Evolutionary conservation across 2,797 vertebrate genomes (phyloP), one percentile per base, ranked within the genome.

Genomic region (Microcaecilia unicolor): DNA sequence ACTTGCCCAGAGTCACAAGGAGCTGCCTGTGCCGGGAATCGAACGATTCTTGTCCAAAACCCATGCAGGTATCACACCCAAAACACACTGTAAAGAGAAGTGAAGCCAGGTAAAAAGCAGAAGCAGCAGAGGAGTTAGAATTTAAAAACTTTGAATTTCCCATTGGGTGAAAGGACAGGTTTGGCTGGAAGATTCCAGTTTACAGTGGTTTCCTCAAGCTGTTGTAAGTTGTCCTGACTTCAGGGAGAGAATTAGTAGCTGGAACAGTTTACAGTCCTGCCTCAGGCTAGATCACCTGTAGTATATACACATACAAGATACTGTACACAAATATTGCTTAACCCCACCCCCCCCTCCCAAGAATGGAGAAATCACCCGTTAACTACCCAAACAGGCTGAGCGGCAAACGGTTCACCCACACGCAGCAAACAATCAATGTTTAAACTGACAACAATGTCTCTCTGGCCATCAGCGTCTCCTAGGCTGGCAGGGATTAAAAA

Each of bases 91-190:
- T n/a, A n/a, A n/a, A n/a, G n/a, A n/a, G n/a, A n/a, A n/a, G n/a
- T n/a, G n/a, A n/a, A n/a, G n/a, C n/a, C n/a, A n/a, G n/a, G n/a
- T n/a, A n/a, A n/a, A n/a, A n/a, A n/a, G n/a, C n/a, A n/a, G n/a
- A n/a, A n/a, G n/a, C n/a, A n/a, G n/a, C n/a, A n/a, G n/a, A n/a
- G n/a, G n/a, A n/a, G n/a, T n/a, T n/a, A n/a, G n/a, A n/a, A n/a
- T 5, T 19, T 30, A 38, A 4, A 19, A 48, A n/a, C 36, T 60
- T 47, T 35, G 34, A 41, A 56, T 39, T 35, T 24, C 35, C 29
- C 30, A 15, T 29, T 11, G 22, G 20, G 12, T 18, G n/a, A 12
- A 10, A 12, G 28, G 30, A 30, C 29, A 17, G 34, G 38, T 30
- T 22, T 28, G 25, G n/a, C 38, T 27, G 40, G 44, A 35, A 18